phyloP scores from a whole-genome alignment of 2,113 vertebrate genomes.

The Forbesichthys agassizii region DNA sequence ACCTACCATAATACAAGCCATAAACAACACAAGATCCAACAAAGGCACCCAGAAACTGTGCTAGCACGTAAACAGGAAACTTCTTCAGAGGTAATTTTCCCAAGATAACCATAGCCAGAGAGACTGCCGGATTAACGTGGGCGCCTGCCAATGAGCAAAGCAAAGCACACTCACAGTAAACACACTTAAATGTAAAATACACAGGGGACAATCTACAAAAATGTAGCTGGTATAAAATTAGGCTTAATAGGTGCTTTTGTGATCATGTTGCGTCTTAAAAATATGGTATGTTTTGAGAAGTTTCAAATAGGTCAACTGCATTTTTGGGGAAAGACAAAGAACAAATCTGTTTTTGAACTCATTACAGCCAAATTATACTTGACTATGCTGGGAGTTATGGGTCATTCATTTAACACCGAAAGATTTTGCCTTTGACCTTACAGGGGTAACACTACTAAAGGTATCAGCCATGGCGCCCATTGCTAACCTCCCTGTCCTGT shows the following conservation, averaged over 20 bases:
- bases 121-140: conserved; percentile 94
- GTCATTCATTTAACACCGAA: conserved; percentile 72
- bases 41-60: conserved; percentile 91
- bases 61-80: conserved; percentile 87
- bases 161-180: background rate
- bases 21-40: conserved; percentile 85
- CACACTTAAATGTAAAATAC: background rate
- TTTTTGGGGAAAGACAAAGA: background rate
- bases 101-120: conserved; percentile 90
- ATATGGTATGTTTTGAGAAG: conserved; percentile 21
- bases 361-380: conserved; percentile 63
- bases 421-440: conserved; percentile 68
- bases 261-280: conserved; percentile 22
- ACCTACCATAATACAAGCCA: conserved; percentile 88
- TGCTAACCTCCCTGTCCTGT: conserved; percentile 70
- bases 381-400: conserved; percentile 57
- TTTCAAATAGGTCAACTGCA: conserved; percentile 8
- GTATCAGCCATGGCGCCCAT: conserved; percentile 62
- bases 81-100: conserved; percentile 87
- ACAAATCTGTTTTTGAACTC: conserved; percentile 52
- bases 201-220: background rate
- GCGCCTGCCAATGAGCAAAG: conserved; percentile 79
- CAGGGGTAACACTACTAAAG: conserved; percentile 61
- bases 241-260: conserved; percentile 2
- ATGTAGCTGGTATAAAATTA: background rate